These are phyloP conservation scores for Pogoniulus pusillus DNA, from an alignment of 2,797 vertebrate species.

Conservation along the genomic window DNA sequence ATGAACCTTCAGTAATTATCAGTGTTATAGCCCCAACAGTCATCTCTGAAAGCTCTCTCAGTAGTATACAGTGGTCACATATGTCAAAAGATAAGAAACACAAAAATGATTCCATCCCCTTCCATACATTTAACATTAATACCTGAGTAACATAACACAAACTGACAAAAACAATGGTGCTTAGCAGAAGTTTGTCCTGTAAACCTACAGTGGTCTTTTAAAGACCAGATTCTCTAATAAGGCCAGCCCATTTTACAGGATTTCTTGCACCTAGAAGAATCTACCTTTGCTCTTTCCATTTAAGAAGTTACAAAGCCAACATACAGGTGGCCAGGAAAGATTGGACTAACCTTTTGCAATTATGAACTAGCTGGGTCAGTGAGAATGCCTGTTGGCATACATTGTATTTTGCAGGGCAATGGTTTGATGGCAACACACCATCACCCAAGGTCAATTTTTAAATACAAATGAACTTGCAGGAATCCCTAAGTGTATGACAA, in stretches of 20 bases:
- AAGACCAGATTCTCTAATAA: not conserved
- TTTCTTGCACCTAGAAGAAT: not conserved
- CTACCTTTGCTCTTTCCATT: conserved; percentile 16
- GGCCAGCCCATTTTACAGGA: not conserved
- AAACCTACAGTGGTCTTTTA: not conserved
- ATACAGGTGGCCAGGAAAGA: conserved; percentile 52
- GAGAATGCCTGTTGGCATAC: not conserved
- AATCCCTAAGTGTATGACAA: not conserved
- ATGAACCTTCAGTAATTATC: not conserved
- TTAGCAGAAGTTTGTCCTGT: not conserved
- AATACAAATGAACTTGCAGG: not conserved
- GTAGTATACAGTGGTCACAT: not conserved
- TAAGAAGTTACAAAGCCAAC: conserved; percentile 21
- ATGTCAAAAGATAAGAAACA: not conserved
- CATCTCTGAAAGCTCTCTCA: not conserved
- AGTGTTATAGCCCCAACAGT: not conserved
- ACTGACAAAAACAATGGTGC: not conserved
- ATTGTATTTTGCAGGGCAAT: not conserved
- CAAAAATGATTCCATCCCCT: not conserved
- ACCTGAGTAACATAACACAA: not conserved
- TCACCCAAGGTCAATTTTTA: not conserved
- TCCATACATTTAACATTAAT: not conserved
- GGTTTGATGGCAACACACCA: not conserved
- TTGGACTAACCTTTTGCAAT: conserved; percentile 41
- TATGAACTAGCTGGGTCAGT: conserved; percentile 2